These are phyloP conservation scores for Cylas formicarius DNA, from an alignment of 1,140 invertebrate genomes.

Conservation along the genomic window DNA sequence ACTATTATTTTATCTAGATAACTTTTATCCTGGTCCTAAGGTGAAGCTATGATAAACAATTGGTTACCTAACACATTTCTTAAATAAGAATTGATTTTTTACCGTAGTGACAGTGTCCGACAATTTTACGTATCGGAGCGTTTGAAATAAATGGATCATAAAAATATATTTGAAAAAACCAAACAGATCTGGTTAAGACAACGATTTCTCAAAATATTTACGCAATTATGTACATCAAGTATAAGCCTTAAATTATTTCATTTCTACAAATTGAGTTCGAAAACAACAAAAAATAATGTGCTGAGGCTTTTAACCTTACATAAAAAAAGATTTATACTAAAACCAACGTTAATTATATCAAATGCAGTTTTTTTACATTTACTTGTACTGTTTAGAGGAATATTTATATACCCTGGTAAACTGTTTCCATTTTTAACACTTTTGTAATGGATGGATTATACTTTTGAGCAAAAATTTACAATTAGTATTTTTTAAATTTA, in stretches of 20 bases:
- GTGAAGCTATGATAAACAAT: too few species aligned
- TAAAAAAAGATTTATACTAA: neutral
- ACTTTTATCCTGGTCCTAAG: too few species aligned
- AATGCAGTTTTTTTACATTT: constrained; percentile 22
- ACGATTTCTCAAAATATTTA: neutral
- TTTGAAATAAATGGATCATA: too few species aligned
- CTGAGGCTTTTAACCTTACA: neutral
- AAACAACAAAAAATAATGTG: neutral
- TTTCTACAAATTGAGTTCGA: neutral
- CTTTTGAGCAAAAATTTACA: constrained; percentile 39
- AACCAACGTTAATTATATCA: constrained; percentile 3
- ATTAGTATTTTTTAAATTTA: too few species aligned
- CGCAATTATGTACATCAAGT: neutral
- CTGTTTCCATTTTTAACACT: constrained; percentile 19
- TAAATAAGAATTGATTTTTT: too few species aligned
- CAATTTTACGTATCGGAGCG: too few species aligned
- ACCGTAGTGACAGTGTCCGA: too few species aligned
- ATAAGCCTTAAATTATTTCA: neutral
- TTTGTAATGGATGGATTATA: constrained; percentile 40
- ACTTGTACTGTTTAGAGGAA: constrained; percentile 39
- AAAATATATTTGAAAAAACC: too few species aligned
- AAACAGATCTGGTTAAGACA: neutral
- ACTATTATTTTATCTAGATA: too few species aligned
- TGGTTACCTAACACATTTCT: too few species aligned
- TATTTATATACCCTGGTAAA: constrained; percentile 38